A percentile compares a stretch with the other conserved stretches of the same genome.
phyloP scores from a whole-genome alignment of 2,888 invertebrate species.

The Lomographa bimaculata region DNA sequence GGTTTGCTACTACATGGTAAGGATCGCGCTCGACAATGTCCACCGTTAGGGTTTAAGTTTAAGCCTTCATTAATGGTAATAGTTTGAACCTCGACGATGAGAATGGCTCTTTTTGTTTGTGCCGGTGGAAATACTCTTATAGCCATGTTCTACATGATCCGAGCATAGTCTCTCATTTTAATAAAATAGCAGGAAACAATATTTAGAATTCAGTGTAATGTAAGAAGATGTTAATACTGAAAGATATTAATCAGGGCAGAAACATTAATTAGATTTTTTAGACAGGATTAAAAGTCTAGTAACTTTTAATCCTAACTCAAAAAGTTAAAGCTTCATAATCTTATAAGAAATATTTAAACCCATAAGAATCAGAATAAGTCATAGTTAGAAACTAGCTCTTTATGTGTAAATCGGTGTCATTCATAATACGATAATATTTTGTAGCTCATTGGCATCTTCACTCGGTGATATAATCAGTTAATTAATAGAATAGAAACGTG shows the following conservation, averaged over 20 bases:
- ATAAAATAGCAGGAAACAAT: slow-evolving; percentile 34
- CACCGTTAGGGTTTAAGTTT: slow-evolving; percentile 72
- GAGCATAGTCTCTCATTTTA: slow-evolving; percentile 24
- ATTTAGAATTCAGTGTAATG: too few species aligned
- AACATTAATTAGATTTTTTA: too few species aligned
- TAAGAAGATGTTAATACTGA: too few species aligned
- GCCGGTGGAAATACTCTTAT: slow-evolving; percentile 54
- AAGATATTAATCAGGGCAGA: too few species aligned
- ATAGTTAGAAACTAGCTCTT: too few species aligned
- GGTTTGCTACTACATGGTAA: slow-evolving; percentile 63
- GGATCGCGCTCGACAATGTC: slow-evolving; percentile 68
- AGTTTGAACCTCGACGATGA: slow-evolving; percentile 64
- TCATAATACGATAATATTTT: too few species aligned
- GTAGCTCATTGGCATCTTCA: slow-evolving; percentile 10
- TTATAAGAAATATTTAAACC: too few species aligned
- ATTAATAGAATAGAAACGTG: slow-evolving; percentile 38
- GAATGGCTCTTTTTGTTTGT: slow-evolving; percentile 69
- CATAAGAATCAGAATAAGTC: too few species aligned
- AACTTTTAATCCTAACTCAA: too few species aligned
- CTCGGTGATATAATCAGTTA: slow-evolving; percentile 25
- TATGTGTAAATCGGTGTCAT: too few species aligned
- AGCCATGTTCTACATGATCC: slow-evolving; percentile 52
- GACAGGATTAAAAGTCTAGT: too few species aligned
- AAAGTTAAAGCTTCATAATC: too few species aligned
- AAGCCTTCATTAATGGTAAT: slow-evolving; percentile 77